Percentiles rank a stretch among this genome's conserved stretches.
Conservation (phyloP, 2,797 vertebrate species). For the Sebastes aleutianus region DNA sequence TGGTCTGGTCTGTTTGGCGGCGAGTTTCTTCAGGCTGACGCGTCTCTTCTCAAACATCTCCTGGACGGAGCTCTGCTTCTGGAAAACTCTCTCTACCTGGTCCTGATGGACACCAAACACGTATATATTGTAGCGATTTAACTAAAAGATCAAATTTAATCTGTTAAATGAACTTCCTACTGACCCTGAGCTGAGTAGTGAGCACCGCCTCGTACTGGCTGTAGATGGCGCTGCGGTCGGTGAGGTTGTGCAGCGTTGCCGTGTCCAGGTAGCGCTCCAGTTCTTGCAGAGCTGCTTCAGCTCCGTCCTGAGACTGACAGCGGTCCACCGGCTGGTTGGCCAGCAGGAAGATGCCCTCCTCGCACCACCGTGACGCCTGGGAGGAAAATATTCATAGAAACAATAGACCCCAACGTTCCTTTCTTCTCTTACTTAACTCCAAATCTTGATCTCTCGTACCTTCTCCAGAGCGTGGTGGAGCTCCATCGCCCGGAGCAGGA, state of each 20-base stretch:
- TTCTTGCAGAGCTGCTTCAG: constrained; percentile 93
- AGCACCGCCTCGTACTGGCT: constrained; percentile 89
- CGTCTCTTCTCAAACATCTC: constrained; percentile 97
- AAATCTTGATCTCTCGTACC: constrained; percentile 67
- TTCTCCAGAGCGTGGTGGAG: constrained; percentile 90
- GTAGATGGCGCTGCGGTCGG: constrained; percentile 85
- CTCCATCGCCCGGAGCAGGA: constrained; percentile 88
- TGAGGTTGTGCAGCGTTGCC: constrained; percentile 82
- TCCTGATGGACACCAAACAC: constrained; percentile 76
- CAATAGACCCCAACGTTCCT: neutral
- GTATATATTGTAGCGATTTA: neutral
- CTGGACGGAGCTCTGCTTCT: constrained; percentile 93
- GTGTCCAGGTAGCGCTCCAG: constrained; percentile 93
- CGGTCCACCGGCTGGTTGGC: constrained; percentile 95
- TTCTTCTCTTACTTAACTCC: neutral
- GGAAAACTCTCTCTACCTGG: constrained; percentile 90
- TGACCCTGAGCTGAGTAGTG: constrained; percentile 88
- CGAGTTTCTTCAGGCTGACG: constrained; percentile 94
- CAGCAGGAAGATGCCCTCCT: constrained; percentile 93
- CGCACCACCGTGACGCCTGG: constrained; percentile 92
- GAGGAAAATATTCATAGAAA: accelerated
- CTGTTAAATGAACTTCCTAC: neutral
- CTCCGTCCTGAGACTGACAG: constrained; percentile 97
- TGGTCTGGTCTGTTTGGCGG: constrained; percentile 93
- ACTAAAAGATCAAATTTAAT: neutral